Evolutionary conservation across 2,888 invertebrate species (phyloP).

Genomic region (Apocheima hispidaria): DNA sequence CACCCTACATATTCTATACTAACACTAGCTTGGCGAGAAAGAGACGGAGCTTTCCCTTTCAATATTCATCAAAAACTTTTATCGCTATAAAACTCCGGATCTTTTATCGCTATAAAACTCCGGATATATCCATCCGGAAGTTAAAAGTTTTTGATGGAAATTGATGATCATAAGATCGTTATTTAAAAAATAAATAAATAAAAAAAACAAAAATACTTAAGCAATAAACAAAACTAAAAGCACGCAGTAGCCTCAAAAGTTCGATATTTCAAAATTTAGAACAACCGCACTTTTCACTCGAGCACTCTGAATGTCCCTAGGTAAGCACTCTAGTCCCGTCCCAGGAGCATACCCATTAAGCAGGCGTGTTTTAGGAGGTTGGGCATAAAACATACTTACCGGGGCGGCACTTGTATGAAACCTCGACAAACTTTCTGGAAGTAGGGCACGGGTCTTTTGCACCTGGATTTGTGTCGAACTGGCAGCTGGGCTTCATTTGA

Average conservation of each 20-base stretch:
- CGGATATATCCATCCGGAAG: too few relatives aligned
- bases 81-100: too few relatives aligned
- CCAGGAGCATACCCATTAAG: constrained; percentile 41
- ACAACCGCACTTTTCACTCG: constrained; percentile 43
- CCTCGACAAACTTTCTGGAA: constrained; percentile 96
- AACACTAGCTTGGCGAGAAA: too few relatives aligned
- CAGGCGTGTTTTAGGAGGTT: constrained; percentile 37
- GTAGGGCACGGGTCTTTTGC: constrained; percentile 96
- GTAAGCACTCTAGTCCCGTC: constrained; percentile 37
- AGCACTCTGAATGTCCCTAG: constrained; percentile 30
- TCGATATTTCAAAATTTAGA: constrained; percentile 45
- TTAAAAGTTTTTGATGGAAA: too few relatives aligned
- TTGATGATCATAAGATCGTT: too few relatives aligned
- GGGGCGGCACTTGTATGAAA: constrained; percentile 97
- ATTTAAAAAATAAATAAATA: too few relatives aligned
- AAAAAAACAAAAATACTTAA: background rate
- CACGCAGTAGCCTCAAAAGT: constrained; percentile 35
- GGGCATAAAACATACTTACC: constrained; percentile 87
- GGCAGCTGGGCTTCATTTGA: constrained; percentile 96
- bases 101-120: too few relatives aligned
- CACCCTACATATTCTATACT: too few relatives aligned
- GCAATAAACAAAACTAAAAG: constrained; percentile 11
- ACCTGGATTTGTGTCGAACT: constrained; percentile 94
- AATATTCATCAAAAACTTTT: too few relatives aligned
- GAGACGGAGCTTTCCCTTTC: too few relatives aligned